phyloP scores from a whole-genome alignment of 1,140 invertebrate species.

The Pachyrhynchus sulphureomaculatus region DNA sequence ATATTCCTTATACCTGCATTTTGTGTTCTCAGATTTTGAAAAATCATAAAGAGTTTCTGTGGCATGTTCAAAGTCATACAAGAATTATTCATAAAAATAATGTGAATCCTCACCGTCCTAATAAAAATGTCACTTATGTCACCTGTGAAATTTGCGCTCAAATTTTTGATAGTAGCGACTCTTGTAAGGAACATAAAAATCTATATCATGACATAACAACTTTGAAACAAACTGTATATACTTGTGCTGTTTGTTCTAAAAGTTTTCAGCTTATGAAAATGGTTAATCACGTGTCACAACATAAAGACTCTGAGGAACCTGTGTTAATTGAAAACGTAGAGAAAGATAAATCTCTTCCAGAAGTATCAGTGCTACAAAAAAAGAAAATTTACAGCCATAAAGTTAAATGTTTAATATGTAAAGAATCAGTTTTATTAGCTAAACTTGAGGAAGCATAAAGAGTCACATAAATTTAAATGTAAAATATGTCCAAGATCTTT shows the following conservation, averaged over 20 bases:
- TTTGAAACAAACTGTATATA: neutral
- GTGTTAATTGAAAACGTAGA: no score
- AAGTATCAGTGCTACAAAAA: no score
- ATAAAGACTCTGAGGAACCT: no score
- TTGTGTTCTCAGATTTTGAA: slow-evolving; percentile 5
- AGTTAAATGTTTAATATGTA: no score
- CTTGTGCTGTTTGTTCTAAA: slow-evolving; percentile 6
- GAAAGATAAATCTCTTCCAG: no score
- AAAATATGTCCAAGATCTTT: no score
- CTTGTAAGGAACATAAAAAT: neutral
- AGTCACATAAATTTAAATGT: no score
- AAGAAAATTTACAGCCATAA: no score
- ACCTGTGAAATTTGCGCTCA: slow-evolving; percentile 17
- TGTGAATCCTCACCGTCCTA: neutral
- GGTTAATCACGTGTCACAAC: neutral
- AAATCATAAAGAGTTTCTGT: slow-evolving; percentile 4
- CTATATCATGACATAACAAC: neutral
- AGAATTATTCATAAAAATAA: neutral
- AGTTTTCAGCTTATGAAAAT: neutral
- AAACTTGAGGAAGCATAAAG: no score
- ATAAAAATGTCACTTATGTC: neutral
- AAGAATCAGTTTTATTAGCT: no score
- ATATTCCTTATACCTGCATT: slow-evolving; percentile 9
- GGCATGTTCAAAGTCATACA: slow-evolving; percentile 13
- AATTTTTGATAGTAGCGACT: neutral